Conservation (phyloP, 2,113 vertebrate species). For the Psophia crepitans region DNA sequence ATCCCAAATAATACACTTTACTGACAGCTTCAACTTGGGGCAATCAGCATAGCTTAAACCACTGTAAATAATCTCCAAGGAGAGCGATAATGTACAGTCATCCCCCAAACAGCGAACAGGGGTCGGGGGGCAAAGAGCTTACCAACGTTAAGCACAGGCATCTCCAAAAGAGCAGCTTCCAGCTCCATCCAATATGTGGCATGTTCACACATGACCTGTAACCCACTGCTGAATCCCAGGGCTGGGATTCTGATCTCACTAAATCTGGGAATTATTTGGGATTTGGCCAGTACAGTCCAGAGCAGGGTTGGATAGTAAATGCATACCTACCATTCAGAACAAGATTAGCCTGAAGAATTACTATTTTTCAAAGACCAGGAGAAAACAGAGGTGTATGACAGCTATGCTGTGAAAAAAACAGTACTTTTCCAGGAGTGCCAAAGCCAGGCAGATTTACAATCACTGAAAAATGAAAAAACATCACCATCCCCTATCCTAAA, state of each 20-base stretch:
- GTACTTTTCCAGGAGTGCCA: background rate
- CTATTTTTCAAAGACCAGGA: background rate
- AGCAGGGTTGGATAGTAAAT: background rate
- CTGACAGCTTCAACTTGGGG: background rate
- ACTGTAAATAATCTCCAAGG: constrained; percentile 11
- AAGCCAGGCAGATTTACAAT: background rate
- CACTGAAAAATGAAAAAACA: background rate
- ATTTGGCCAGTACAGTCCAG: background rate
- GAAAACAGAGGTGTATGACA: background rate
- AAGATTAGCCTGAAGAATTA: background rate
- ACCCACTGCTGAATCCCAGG: background rate
- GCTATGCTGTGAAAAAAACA: background rate
- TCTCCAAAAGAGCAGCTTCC: background rate
- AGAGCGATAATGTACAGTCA: background rate
- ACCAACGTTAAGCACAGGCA: background rate
- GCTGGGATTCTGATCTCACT: background rate
- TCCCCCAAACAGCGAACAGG: background rate
- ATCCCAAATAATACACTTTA: background rate
- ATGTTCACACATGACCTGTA: background rate
- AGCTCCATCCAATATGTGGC: background rate
- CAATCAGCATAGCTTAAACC: background rate
- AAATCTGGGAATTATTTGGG: constrained; percentile 17
- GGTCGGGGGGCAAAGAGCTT: background rate
- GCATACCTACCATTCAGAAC: background rate
- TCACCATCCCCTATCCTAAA: background rate